A percentile compares a stretch with the other conserved stretches of the same genome.
Conservation (phyloP, 1,140 invertebrate genomes). For the Brachionus sp. region DNA sequence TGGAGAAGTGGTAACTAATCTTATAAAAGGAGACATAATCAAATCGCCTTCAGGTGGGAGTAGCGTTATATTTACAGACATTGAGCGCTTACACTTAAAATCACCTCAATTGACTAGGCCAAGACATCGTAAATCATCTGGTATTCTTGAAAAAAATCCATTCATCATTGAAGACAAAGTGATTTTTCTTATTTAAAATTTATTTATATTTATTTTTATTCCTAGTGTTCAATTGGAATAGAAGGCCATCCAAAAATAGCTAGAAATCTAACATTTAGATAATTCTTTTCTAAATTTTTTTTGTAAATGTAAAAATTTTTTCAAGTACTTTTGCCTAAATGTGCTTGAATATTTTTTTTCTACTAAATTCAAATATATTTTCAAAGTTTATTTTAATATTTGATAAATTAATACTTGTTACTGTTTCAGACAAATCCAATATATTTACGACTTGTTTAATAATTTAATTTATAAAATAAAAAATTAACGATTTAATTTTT, state of each 20-base stretch:
- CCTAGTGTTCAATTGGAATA: background rate
- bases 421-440: background rate
- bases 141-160: background rate
- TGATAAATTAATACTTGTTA: background rate
- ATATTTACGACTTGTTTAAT: background rate
- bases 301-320: background rate
- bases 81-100: conserved; percentile 36
- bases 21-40: conserved; percentile 68
- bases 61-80: conserved; percentile 45
- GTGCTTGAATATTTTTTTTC: background rate
- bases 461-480: conserved; percentile 16
- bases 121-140: background rate
- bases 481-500: conserved; percentile 6
- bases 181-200: background rate
- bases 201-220: background rate
- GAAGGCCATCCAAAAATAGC: background rate
- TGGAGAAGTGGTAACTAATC: conserved; percentile 83
- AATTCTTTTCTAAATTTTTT: conserved; percentile 18
- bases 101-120: background rate
- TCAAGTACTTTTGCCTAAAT: background rate
- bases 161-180: conserved; percentile 30
- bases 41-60: conserved; percentile 16
- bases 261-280: conserved; percentile 20
- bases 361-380: background rate
- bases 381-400: background rate